Conservation (phyloP, 2,888 invertebrate genomes). For the Drosophila aldrichi region DNA sequence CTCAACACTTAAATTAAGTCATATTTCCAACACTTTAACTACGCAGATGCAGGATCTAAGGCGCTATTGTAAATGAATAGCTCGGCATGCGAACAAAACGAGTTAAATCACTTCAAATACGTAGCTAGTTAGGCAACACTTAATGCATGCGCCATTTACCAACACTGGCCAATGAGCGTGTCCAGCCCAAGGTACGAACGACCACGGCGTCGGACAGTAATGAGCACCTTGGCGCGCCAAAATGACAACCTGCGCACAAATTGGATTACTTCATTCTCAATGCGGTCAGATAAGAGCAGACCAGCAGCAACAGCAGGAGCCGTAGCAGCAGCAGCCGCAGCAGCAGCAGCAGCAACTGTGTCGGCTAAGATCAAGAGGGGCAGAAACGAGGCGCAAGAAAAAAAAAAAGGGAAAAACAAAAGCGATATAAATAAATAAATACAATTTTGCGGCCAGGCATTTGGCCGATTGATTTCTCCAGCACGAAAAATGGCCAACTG, state of each 20-base stretch:
- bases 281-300: constrained; percentile 50
- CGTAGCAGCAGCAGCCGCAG: constrained; percentile 5
- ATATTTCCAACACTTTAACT: background rate
- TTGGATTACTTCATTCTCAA: constrained; percentile 77
- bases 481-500: constrained; percentile 61
- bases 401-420: constrained; percentile 13
- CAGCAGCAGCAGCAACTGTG: constrained; percentile 19
- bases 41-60: background rate
- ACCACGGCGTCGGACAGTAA: constrained; percentile 47
- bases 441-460: constrained; percentile 68
- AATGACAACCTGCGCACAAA: constrained; percentile 75
- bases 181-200: constrained; percentile 7
- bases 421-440: constrained; percentile 70
- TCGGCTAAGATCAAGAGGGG: constrained; percentile 61
- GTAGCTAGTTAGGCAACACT: constrained; percentile 38
- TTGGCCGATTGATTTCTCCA: constrained; percentile 74
- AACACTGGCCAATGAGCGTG: constrained; percentile 30
- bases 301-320: constrained; percentile 10
- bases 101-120: constrained; percentile 61
- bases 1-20: background rate
- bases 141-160: constrained; percentile 12
- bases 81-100: constrained; percentile 5
- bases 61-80: background rate
- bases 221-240: constrained; percentile 71
- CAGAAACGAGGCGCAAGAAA: constrained; percentile 11